Evolutionary conservation across 2,797 vertebrate species (phyloP).

Genomic region (Manis pentadactyla): DNA sequence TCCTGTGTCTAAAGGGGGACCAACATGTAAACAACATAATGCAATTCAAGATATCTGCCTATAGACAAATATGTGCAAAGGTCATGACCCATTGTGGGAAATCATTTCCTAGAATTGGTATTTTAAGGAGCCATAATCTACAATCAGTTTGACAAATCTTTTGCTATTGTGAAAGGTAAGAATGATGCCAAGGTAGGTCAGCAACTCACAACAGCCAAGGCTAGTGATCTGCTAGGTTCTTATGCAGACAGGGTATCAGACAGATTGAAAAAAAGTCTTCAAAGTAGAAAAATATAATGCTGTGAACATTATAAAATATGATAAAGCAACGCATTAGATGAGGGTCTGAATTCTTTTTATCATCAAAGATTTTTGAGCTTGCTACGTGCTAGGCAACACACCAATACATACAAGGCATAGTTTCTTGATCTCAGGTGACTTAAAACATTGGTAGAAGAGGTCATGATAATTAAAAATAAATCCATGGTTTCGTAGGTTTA

Average conservation of each 20-base stretch:
- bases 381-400: not conserved
- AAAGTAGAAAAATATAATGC: not conserved
- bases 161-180: not conserved
- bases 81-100: not conserved
- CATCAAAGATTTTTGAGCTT: not conserved
- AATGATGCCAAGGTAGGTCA: not conserved
- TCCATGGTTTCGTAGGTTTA: not conserved
- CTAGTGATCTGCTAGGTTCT: not conserved
- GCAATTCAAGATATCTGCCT: not conserved
- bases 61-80: not conserved
- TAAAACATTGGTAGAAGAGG: not conserved
- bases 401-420: not conserved
- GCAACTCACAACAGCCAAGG: not conserved
- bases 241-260: not conserved
- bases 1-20: not conserved
- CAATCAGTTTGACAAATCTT: not conserved
- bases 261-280: not conserved
- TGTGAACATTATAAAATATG: not conserved
- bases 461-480: not conserved
- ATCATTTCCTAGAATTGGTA: not conserved
- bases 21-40: not conserved
- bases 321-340: not conserved
- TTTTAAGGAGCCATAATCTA: not conserved
- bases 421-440: not conserved
- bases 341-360: not conserved